Evolutionary conservation across 2,113 vertebrate genomes (phyloP).

Genomic region (Pituophis catenifer): DNA sequence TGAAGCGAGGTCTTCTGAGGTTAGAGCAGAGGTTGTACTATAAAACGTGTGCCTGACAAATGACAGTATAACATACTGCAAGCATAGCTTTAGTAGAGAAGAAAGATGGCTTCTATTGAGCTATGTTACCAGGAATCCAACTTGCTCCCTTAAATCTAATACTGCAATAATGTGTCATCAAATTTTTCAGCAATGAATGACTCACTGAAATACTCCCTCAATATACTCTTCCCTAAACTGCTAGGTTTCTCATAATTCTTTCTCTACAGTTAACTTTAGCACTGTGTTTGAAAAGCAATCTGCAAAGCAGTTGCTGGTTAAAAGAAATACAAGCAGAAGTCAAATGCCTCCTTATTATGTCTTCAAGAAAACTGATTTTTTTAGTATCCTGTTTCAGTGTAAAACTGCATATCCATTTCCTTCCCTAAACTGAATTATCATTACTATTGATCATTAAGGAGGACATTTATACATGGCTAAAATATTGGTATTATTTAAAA

Average conservation of each 20-base stretch:
- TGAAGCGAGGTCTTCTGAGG: background rate
- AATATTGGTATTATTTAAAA: background rate
- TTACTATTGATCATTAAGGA: background rate
- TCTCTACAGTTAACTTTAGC: conserved; percentile 18
- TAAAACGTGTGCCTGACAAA: background rate
- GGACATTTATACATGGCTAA: background rate
- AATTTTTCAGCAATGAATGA: conserved; percentile 19
- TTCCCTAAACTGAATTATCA: background rate
- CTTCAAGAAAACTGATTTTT: background rate
- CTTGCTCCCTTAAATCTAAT: conserved; percentile 10
- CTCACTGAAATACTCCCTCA: conserved; percentile 21
- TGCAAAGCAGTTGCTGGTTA: conserved; percentile 20
- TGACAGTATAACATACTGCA: background rate
- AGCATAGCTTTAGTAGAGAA: background rate
- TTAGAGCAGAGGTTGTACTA: background rate
- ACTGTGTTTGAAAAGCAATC: conserved; percentile 29
- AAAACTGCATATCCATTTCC: background rate
- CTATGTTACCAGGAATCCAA: background rate
- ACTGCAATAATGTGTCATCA: conserved; percentile 8
- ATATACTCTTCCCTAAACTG: conserved; percentile 1
- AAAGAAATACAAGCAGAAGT: background rate
- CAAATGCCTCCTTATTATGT: background rate
- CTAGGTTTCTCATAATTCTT: conserved; percentile 12
- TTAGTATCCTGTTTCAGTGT: background rate
- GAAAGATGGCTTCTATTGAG: background rate